Evolutionary conservation across 2,797 vertebrate genomes (phyloP).

Genomic region (Xenops minutus): DNA sequence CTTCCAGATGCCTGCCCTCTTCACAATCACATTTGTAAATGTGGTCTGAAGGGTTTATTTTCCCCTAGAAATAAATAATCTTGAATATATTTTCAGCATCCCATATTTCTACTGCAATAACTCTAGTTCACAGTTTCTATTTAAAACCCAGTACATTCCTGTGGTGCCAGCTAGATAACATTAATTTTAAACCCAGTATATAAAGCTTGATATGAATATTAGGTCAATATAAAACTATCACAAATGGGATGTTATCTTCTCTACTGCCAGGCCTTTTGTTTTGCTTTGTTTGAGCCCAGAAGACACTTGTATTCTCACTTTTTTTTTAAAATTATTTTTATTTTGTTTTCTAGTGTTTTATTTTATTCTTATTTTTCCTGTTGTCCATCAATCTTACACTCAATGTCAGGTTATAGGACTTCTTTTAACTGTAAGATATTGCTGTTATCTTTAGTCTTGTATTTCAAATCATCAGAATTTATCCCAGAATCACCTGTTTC

Average conservation of each 20-base stretch:
- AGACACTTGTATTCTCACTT: background rate
- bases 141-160: constrained; percentile 25
- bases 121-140: constrained; percentile 22
- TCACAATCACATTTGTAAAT: constrained; percentile 32
- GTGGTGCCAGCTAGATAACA: constrained; percentile 8
- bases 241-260: constrained; percentile 2
- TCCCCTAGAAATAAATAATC: constrained; percentile 35
- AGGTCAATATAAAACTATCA: constrained; percentile 28
- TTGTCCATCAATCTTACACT: background rate
- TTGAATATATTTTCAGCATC: constrained; percentile 9
- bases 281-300: background rate
- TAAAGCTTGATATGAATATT: constrained; percentile 42
- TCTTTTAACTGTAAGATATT: background rate
- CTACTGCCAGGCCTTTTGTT: background rate
- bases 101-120: constrained; percentile 11
- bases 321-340: background rate
- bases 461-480: background rate
- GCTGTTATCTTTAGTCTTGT: background rate
- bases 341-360: background rate
- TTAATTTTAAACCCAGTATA: constrained; percentile 39
- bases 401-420: background rate
- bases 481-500: background rate
- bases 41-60: constrained; percentile 41
- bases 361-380: background rate
- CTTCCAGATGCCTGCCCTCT: background rate